Evolutionary conservation across 1,140 invertebrate genomes (phyloP), one percentile per base, ranked within the genome.

Genomic region (Chlorops oryzae): DNA sequence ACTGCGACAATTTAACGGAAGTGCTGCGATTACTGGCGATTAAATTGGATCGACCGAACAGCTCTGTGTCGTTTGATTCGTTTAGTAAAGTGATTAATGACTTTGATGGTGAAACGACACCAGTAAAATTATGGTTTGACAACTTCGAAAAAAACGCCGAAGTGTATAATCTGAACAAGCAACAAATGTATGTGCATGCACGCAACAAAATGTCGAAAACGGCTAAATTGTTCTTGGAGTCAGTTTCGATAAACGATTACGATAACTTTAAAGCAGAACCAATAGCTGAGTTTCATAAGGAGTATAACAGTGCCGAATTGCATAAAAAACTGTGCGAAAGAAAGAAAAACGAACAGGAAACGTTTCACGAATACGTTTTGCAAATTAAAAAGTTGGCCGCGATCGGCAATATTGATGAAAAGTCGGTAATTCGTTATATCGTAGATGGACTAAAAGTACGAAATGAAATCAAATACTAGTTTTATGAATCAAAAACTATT

Each of bases 91-190:
- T n/a, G n/a, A n/a, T n/a, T n/a, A n/a, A n/a, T n/a, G n/a, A n/a
- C n/a, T n/a, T n/a, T n/a, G n/a, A n/a, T n/a, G n/a, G n/a, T n/a
- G n/a, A n/a, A n/a, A n/a, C n/a, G n/a, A n/a, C n/a, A n/a, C 17
- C 41, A 43, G 20, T 43, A 5, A 6, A 23, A 24, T 22, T 21
- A 23, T 43, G 41, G 41, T 7, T 43, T 5, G 17, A 12, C 10
- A 43, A 43, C 23, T 43, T 43, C 23, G 41, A 43, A 46, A 22
- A n/a, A n/a, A n/a, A n/a, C n/a, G n/a, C n/a, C n/a, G n/a, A n/a
- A n/a, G n/a, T n/a, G n/a, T n/a, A n/a, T n/a, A n/a, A n/a, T n/a
- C n/a, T n/a, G n/a, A n/a, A n/a, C 10, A n/a, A 46, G 4, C 28
- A 46, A 17, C 43, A 46, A 32, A 46, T 32, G 27, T 46, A 46